Percentiles rank a stretch among this genome's conserved stretches.
phyloP scores from a whole-genome alignment of 2,888 invertebrate genomes.

The Helicoverpa assulta region DNA sequence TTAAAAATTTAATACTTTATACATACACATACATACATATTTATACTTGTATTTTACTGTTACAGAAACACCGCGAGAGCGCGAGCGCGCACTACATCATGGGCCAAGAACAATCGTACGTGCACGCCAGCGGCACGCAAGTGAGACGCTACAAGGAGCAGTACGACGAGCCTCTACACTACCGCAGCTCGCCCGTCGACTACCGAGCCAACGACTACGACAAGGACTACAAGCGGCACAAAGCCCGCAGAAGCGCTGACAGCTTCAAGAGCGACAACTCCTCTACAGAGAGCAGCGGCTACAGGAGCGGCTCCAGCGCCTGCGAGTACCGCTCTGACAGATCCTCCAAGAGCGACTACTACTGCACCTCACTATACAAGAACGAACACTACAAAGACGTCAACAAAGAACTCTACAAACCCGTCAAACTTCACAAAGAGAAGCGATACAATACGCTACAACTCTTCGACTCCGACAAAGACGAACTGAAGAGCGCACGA shows the following conservation, averaged over 20 bases:
- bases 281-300: slow-evolving; percentile 86
- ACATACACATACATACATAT: background rate
- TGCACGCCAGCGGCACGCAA: slow-evolving; percentile 79
- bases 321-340: slow-evolving; percentile 84
- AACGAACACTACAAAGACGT: slow-evolving; percentile 87
- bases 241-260: slow-evolving; percentile 79
- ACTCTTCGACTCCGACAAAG: slow-evolving; percentile 81
- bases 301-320: slow-evolving; percentile 85
- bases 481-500: slow-evolving; percentile 78
- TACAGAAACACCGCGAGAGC: slow-evolving; percentile 78
- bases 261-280: slow-evolving; percentile 87
- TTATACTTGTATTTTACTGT: slow-evolving; percentile 53
- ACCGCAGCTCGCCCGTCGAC: slow-evolving; percentile 72
- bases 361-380: slow-evolving; percentile 86
- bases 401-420: slow-evolving; percentile 87
- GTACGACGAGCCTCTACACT: slow-evolving; percentile 78
- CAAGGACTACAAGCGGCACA: slow-evolving; percentile 80
- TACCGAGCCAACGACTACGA: slow-evolving; percentile 76
- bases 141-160: slow-evolving; percentile 79
- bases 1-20: background rate
- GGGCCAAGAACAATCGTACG: slow-evolving; percentile 88
- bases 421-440: slow-evolving; percentile 87
- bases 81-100: slow-evolving; percentile 78
- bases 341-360: slow-evolving; percentile 84
- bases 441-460: slow-evolving; percentile 83